A percentile compares a stretch with the other conserved stretches of the same genome.
These are phyloP conservation scores for Calosoma granatense DNA, from an alignment of 1,140 invertebrate species.

Conservation along the genomic window DNA sequence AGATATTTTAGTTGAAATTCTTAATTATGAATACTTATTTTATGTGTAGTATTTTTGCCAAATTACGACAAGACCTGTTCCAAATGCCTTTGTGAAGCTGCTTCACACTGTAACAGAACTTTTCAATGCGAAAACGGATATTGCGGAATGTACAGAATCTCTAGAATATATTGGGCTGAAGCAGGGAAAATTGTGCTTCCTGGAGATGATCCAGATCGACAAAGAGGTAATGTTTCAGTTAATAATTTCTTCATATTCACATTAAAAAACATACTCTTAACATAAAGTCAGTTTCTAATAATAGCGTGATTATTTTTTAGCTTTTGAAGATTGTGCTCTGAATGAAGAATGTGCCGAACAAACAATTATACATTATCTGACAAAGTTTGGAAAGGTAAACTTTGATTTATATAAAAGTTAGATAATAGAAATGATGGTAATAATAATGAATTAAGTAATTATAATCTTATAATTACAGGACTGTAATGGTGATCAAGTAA, in stretches of 20 bases:
- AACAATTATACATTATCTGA: slow-evolving; percentile 48
- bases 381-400: slow-evolving; percentile 43
- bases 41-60: background rate
- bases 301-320: slow-evolving; percentile 33
- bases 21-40: background rate
- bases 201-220: slow-evolving; percentile 35
- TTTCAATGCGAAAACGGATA: slow-evolving; percentile 41
- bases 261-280: background rate
- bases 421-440: background rate
- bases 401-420: slow-evolving; percentile 1
- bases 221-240: slow-evolving; percentile 24
- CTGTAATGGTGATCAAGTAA: slow-evolving; percentile 47
- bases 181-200: slow-evolving; percentile 41
- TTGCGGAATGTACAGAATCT: slow-evolving; percentile 53
- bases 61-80: background rate
- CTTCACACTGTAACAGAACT: slow-evolving; percentile 41
- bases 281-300: slow-evolving; percentile 10
- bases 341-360: slow-evolving; percentile 47
- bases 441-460: slow-evolving; percentile 6
- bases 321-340: slow-evolving; percentile 49
- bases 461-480: slow-evolving; percentile 41
- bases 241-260: background rate
- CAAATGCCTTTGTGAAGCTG: slow-evolving; percentile 45
- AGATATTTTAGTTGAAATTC: background rate
- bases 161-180: slow-evolving; percentile 50